These are phyloP conservation scores for Cryptocephalus moraei DNA, from an alignment of 2,888 invertebrate genomes.

Conservation along the genomic window DNA sequence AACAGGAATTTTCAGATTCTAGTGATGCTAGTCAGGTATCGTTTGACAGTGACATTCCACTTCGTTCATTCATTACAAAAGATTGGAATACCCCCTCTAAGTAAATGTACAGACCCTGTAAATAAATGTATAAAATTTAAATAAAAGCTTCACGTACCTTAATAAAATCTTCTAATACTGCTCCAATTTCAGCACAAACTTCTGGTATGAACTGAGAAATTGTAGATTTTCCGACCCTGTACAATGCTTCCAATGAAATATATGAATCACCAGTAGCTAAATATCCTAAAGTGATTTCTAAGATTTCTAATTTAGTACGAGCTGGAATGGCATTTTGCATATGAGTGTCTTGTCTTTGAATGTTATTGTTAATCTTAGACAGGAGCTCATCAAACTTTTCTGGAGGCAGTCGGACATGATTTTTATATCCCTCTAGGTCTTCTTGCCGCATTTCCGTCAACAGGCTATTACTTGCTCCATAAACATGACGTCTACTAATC, in stretches of 20 bases:
- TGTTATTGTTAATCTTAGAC: neutral
- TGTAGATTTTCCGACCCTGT: constrained; percentile 1
- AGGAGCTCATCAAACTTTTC: neutral
- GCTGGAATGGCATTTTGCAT: constrained; percentile 1
- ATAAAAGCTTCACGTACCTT: no score
- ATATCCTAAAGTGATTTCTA: constrained; percentile 1
- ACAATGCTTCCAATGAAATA: neutral
- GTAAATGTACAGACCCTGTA: no score
- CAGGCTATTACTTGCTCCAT: neutral
- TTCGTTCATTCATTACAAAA: no score
- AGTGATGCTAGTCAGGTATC: no score
- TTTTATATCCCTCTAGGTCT: neutral
- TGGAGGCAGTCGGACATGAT: neutral
- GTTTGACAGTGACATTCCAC: no score
- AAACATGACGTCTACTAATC: neutral
- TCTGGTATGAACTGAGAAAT: constrained; percentile 1
- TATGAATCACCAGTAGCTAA: neutral
- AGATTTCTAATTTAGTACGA: neutral
- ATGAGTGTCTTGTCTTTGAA: neutral
- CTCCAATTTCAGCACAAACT: neutral
- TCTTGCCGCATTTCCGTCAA: neutral
- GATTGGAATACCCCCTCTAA: no score
- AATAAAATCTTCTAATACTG: neutral
- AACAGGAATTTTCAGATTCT: no score
- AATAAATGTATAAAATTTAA: no score